Evolutionary conservation across 2,797 vertebrate species (phyloP).

Genomic region (Enteromius thamalakanensis): DNA sequence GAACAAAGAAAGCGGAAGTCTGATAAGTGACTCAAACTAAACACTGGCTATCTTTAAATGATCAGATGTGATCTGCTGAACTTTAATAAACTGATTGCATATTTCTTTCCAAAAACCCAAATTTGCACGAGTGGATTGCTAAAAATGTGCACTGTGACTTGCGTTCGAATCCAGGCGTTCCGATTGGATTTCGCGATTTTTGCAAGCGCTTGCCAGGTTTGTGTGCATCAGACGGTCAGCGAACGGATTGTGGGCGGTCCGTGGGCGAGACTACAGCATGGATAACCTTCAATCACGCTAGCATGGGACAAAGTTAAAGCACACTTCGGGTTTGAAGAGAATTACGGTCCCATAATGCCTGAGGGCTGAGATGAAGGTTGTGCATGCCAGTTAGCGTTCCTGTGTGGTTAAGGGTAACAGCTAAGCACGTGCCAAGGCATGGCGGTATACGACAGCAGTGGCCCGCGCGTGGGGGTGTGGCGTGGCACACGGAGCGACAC

Average conservation of each 20-base stretch:
- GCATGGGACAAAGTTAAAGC: slow-evolving; percentile 37
- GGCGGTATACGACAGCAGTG: slow-evolving; percentile 54
- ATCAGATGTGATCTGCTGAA: not conserved
- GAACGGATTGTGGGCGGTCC: slow-evolving; percentile 19
- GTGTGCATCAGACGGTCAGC: slow-evolving; percentile 8
- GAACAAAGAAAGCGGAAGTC: not conserved
- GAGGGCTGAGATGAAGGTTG: slow-evolving; percentile 45
- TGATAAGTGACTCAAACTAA: not conserved
- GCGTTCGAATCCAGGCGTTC: not conserved
- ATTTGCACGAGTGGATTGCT: not conserved
- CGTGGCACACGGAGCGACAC: slow-evolving; percentile 61
- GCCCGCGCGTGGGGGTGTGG: slow-evolving; percentile 53
- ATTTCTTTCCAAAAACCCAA: not conserved
- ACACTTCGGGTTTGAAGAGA: slow-evolving; percentile 21
- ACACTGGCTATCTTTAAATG: not conserved
- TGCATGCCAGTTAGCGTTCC: slow-evolving; percentile 57
- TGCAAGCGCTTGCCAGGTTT: slow-evolving; percentile 16
- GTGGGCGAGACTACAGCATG: slow-evolving; percentile 14
- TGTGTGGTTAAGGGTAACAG: slow-evolving; percentile 52
- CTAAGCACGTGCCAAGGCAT: slow-evolving; percentile 58
- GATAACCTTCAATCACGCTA: slow-evolving; percentile 41
- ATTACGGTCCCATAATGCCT: slow-evolving; percentile 34
- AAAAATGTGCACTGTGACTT: not conserved
- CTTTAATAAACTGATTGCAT: not conserved
- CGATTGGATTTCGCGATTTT: not conserved